phyloP scores from a whole-genome alignment of 2,888 invertebrate genomes.

The Aelia acuminata region DNA sequence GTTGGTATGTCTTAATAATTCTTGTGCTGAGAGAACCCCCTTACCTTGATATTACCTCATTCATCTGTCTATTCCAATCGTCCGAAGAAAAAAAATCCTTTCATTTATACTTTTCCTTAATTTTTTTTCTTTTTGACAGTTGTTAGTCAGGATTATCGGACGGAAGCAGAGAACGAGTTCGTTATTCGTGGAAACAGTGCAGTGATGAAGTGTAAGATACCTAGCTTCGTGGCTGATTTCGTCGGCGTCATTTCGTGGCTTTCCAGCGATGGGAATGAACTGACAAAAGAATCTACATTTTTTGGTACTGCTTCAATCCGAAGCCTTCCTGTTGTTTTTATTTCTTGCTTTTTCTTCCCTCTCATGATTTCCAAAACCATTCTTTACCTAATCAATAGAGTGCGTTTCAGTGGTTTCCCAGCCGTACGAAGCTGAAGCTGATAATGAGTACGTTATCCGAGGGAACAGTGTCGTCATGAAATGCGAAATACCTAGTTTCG shows the following conservation, averaged over 20 bases:
- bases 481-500: slow-evolving; percentile 93
- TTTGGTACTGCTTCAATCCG: slow-evolving; percentile 19
- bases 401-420: slow-evolving; percentile 78
- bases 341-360: background rate
- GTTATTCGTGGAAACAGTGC: slow-evolving; percentile 90
- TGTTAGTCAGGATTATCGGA: slow-evolving; percentile 89
- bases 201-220: slow-evolving; percentile 89
- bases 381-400: slow-evolving; percentile 36
- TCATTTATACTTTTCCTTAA: background rate
- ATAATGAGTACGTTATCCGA: slow-evolving; percentile 91
- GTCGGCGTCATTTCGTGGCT: slow-evolving; percentile 89
- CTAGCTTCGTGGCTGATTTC: slow-evolving; percentile 91
- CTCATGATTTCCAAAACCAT: background rate
- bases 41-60: background rate
- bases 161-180: slow-evolving; percentile 91
- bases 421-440: slow-evolving; percentile 86
- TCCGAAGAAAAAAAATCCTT: background rate
- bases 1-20: background rate
- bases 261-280: slow-evolving; percentile 40
- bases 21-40: background rate
- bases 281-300: slow-evolving; percentile 34
- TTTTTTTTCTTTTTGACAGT: slow-evolving; percentile 71
- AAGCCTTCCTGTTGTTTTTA: background rate
- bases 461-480: slow-evolving; percentile 91
- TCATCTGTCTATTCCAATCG: background rate